Percentiles rank a stretch among this genome's conserved stretches.
These are phyloP conservation scores for Ctenodactylus gundi DNA, from an alignment of 2,113 vertebrate genomes.

Conservation along the genomic window DNA sequence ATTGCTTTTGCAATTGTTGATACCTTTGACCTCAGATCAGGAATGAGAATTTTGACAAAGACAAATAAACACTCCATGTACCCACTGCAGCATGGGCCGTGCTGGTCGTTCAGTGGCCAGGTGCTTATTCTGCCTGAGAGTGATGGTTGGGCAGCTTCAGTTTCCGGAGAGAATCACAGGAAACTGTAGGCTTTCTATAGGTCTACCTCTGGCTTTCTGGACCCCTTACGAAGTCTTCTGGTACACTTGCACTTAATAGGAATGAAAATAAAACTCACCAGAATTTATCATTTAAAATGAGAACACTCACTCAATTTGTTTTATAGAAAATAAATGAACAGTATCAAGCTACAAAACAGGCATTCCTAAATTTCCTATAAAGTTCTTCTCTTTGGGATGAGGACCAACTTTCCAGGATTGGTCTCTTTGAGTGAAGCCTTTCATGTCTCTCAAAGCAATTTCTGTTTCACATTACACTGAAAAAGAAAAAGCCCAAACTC, in stretches of 20 bases:
- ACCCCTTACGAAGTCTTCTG: neutral
- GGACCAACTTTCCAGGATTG: neutral
- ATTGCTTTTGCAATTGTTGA: neutral
- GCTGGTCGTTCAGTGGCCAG: neutral
- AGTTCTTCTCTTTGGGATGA: neutral
- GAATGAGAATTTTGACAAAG: neutral
- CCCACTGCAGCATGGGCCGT: neutral
- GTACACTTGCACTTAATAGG: neutral
- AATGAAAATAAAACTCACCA: neutral
- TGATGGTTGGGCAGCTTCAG: neutral
- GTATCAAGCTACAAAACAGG: neutral
- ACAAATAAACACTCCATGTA: neutral
- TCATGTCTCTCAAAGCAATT: constrained; percentile 2
- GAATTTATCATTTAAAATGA: neutral
- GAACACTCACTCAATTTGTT: neutral
- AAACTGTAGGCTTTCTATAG: neutral
- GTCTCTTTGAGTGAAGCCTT: neutral
- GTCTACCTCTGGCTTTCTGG: neutral
- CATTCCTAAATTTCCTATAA: neutral
- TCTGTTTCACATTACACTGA: neutral
- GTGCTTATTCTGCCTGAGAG: neutral
- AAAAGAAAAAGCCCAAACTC: constrained; percentile 25
- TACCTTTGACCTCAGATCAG: neutral
- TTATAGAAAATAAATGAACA: neutral
- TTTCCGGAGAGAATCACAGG: neutral